Evolutionary conservation across 2,888 invertebrate genomes (phyloP).

Genomic region (Atherix ibis): DNA sequence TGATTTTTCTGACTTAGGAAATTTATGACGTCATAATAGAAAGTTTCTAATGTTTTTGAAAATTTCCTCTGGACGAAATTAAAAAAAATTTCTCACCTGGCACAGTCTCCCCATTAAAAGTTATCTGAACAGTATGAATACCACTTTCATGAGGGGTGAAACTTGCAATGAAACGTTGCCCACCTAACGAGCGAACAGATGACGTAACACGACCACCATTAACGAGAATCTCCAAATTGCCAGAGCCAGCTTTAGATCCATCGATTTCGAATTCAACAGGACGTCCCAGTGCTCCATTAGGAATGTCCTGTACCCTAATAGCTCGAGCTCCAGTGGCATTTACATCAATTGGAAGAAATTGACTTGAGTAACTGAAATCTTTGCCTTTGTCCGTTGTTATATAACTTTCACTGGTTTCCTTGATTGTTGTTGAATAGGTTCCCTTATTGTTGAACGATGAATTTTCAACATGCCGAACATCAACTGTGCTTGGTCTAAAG

Average conservation of each 20-base stretch:
- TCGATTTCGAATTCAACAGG: conserved; percentile 96
- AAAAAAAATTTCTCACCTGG: conserved; percentile 50
- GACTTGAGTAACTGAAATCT: conserved; percentile 14
- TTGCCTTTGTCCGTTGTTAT: conserved; percentile 18
- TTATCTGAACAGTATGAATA: conserved; percentile 79
- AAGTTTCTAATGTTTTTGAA: too few species aligned
- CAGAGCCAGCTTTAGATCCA: conserved; percentile 88
- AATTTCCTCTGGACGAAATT: background rate
- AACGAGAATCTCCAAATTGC: conserved; percentile 88
- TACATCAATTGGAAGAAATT: conserved; percentile 36
- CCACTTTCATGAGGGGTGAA: conserved; percentile 82
- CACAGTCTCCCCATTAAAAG: conserved; percentile 83
- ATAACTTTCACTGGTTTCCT: conserved; percentile 30
- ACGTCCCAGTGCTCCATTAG: conserved; percentile 74
- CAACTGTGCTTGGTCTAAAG: conserved; percentile 28
- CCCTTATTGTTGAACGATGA: conserved; percentile 25
- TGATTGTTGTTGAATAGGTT: conserved; percentile 30
- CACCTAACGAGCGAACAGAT: conserved; percentile 78
- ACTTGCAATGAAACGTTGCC: conserved; percentile 77
- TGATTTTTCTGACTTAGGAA: too few species aligned
- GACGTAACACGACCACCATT: conserved; percentile 92
- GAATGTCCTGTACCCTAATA: conserved; percentile 72
- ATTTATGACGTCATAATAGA: too few species aligned
- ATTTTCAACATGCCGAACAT: conserved; percentile 29
- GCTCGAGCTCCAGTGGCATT: conserved; percentile 61